A percentile compares a stretch with the other conserved stretches of the same genome.
Evolutionary conservation across 2,797 vertebrate species (phyloP).

Genomic region (Clarias platycephalus): DNA sequence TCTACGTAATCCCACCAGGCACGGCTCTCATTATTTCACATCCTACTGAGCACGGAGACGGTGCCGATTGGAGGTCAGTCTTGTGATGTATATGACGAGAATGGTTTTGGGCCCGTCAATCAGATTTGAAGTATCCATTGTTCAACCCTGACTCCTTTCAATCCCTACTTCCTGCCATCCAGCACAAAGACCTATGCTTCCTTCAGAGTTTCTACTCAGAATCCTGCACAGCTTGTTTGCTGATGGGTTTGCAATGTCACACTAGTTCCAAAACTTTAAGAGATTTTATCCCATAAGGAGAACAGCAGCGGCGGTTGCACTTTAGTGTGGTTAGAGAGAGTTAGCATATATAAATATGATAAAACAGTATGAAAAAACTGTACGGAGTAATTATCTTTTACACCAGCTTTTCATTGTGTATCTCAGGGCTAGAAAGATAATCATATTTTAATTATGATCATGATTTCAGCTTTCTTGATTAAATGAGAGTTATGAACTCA

Average conservation of each 20-base stretch:
- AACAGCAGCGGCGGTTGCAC: neutral
- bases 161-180: constrained; percentile 8
- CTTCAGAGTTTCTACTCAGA: neutral
- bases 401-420: neutral
- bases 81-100: constrained; percentile 4
- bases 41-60: constrained; percentile 28
- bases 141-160: neutral
- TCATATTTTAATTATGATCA: constrained; percentile 17
- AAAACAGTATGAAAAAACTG: neutral
- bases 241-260: neutral
- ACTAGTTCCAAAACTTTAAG: neutral
- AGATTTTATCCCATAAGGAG: neutral
- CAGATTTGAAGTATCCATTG: constrained; percentile 4
- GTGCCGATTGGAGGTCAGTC: constrained; percentile 11
- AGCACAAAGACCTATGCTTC: constrained; percentile 19
- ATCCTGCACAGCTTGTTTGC: neutral
- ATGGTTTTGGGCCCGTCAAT: constrained; percentile 3
- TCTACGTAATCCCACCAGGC: constrained; percentile 57
- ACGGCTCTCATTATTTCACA: constrained; percentile 63
- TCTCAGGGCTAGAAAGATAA: constrained; percentile 7
- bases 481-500: constrained; percentile 43
- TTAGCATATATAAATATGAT: neutral
- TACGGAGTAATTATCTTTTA: neutral
- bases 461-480: constrained; percentile 22
- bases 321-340: neutral